A percentile compares a stretch with the other conserved stretches of the same genome.
phyloP scores from a whole-genome alignment of 2,113 vertebrate genomes.

The Lepus europaeus region DNA sequence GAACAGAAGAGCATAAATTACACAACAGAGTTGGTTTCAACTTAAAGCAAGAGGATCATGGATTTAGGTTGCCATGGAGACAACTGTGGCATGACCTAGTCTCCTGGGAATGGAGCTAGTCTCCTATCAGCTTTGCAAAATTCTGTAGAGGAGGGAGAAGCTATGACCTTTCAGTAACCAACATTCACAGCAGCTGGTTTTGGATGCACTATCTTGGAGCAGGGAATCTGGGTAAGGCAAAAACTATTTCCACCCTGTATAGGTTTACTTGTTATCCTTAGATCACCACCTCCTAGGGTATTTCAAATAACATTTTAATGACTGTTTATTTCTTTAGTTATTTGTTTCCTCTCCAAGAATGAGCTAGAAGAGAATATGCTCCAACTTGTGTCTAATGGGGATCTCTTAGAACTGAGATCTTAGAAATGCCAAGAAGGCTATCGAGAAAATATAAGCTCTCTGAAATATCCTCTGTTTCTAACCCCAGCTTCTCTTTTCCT shows the following conservation, averaged over 20 bases:
- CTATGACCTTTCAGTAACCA: not conserved
- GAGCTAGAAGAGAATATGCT: not conserved
- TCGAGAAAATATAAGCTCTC: not conserved
- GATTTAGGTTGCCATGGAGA: not conserved
- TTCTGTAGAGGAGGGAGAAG: not conserved
- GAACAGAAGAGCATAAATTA: not conserved
- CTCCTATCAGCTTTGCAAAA: not conserved
- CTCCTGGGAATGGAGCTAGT: not conserved
- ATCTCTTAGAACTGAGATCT: not conserved
- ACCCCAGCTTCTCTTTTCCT: not conserved
- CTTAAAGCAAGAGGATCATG: not conserved
- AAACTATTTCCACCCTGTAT: not conserved
- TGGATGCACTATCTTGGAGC: accelerated
- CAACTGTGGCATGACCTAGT: not conserved
- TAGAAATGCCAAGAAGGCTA: not conserved
- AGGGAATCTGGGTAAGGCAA: not conserved
- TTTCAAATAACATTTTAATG: not conserved
- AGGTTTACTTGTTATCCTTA: not conserved
- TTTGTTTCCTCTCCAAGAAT: not conserved
- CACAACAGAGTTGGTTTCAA: not conserved
- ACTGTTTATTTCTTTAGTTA: not conserved
- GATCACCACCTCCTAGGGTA: not conserved
- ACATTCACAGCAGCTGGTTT: not conserved
- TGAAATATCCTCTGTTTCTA: constrained; percentile 37
- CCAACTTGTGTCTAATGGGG: not conserved